Base-by-base conservation (phyloP, 1,140 invertebrate species). In the Penaeus japonicus region DNA sequence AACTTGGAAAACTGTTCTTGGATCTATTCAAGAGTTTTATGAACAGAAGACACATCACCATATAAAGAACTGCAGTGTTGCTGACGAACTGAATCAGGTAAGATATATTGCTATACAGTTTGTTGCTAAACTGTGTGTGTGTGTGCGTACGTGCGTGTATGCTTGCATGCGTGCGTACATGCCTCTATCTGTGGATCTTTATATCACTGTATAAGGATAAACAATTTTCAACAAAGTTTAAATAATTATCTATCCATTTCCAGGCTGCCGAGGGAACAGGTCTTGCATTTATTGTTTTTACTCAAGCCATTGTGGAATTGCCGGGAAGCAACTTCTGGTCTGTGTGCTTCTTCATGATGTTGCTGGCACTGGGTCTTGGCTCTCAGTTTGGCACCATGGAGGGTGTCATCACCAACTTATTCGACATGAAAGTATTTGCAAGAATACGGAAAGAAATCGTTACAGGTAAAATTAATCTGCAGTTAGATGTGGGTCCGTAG, bases 251-350 rank as follows among this genome's bases (percentile, higher is more conserved):
- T 12, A 24, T 54, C 57, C 35, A 24, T 22, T 80, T 57, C 7
- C 90, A 94, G 92, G 93, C 96, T 53, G 97, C 97, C n/a, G 96
- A 98, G 94, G 97, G 97, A 62, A 98, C 97, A 15, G 97, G 97
- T 17, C 92, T 98, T 80, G 97, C 97, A 1, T 94, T 94, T 91
- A 94, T 94, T 54, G 94, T 93, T 1, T 94, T 94, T 91, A 94
- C 94, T 4, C 92, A 94, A 90, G 93, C 97, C 0, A 98, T 98
- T 91, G 96, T 97, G 5, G 96, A 98, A 92, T 93, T 98, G 85
- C 97, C 97, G 0, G 96, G 95, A 18, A 96, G 97, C 1, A 97
- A 97, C 24, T 97, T 98, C 92, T 98, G 97, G 97, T 96, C 97
- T 2, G 95, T 98, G 87, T 95, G 98, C 55, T 98, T 98, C 94